These are phyloP conservation scores for Neuroscelio doddi DNA, from an alignment of 2,888 invertebrate genomes.

Conservation along the genomic window DNA sequence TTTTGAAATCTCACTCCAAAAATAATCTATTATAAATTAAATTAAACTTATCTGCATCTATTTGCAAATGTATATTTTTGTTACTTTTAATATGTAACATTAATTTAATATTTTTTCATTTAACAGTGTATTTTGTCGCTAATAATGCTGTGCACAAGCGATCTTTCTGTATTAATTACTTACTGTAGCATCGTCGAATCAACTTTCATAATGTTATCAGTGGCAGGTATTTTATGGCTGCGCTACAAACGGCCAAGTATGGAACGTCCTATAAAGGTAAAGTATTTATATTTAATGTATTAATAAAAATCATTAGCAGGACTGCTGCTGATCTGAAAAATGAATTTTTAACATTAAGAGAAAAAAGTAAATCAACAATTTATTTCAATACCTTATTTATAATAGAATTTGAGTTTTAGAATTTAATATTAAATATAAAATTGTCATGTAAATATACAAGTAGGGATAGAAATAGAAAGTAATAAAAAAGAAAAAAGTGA, in stretches of 20 bases:
- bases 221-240: constrained; percentile 88
- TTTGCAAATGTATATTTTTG: background rate
- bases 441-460: no score
- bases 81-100: background rate
- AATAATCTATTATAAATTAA: no score
- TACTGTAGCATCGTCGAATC: constrained; percentile 95
- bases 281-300: background rate
- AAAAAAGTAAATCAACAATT: no score
- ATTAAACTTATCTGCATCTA: background rate
- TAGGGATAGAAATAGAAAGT: no score
- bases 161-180: constrained; percentile 89
- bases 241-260: constrained; percentile 86
- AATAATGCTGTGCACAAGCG: constrained; percentile 87
- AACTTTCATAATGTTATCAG: constrained; percentile 90
- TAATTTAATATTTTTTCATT: constrained; percentile 43
- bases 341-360: no score
- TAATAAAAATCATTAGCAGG: background rate
- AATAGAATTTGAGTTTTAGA: no score
- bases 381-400: no score
- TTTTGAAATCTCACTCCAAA: no score
- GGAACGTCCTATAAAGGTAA: constrained; percentile 88
- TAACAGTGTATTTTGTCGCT: constrained; percentile 87
- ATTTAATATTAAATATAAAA: no score
- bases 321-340: no score
- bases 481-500: no score